Percentiles rank a stretch among this genome's conserved stretches.
Conservation (phyloP, 2,797 vertebrate genomes). For the Hyperoplus immaculatus region DNA sequence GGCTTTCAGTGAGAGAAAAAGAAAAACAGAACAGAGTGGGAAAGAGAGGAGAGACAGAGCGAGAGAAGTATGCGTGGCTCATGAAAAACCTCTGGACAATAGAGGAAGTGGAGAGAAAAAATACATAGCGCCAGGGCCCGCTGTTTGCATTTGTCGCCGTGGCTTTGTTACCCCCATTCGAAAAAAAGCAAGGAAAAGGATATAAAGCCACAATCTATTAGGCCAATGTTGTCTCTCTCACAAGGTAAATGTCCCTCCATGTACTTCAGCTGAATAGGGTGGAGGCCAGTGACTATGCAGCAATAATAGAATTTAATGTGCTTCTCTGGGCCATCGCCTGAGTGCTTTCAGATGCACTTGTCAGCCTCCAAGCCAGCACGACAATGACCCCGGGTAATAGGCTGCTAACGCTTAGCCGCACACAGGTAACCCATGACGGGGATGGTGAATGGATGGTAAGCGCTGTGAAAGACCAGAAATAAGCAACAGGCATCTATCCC, state of each 20-base stretch:
- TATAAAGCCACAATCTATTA: slow-evolving; percentile 83
- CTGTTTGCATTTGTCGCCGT: slow-evolving; percentile 78
- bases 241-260: slow-evolving; percentile 77
- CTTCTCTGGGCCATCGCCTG: slow-evolving; percentile 75
- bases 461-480: background rate
- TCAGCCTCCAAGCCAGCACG: slow-evolving; percentile 84
- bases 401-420: slow-evolving; percentile 67
- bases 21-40: slow-evolving; percentile 24
- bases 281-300: slow-evolving; percentile 73
- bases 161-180: slow-evolving; percentile 76
- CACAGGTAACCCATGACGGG: slow-evolving; percentile 51
- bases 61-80: slow-evolving; percentile 68
- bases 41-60: slow-evolving; percentile 20
- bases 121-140: slow-evolving; percentile 61
- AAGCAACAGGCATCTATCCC: slow-evolving; percentile 64
- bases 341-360: slow-evolving; percentile 84
- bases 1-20: slow-evolving; percentile 65
- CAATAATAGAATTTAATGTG: slow-evolving; percentile 87
- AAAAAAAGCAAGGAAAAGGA: slow-evolving; percentile 71
- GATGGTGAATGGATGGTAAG: slow-evolving; percentile 18
- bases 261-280: slow-evolving; percentile 75
- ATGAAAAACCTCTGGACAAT: slow-evolving; percentile 79
- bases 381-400: slow-evolving; percentile 84
- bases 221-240: slow-evolving; percentile 81
- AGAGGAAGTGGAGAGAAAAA: slow-evolving; percentile 67